Evolutionary conservation across 1,140 invertebrate genomes (phyloP).

Genomic region (Saccostrea glomerata): DNA sequence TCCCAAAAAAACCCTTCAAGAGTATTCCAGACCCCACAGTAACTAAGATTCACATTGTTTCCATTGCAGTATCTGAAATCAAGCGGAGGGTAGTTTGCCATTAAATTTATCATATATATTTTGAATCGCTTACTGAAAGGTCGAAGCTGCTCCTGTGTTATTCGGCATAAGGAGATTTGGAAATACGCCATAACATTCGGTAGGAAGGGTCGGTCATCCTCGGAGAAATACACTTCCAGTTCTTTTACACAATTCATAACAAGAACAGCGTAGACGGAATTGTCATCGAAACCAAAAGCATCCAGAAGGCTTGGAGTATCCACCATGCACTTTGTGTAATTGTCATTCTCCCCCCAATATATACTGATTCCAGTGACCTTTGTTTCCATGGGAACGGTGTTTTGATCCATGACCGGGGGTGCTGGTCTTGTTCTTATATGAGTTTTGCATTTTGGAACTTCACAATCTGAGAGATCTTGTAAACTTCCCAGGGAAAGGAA

Average conservation of each 20-base stretch:
- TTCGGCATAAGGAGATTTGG: not conserved
- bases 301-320: not conserved
- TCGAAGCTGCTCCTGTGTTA: not conserved
- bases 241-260: not conserved
- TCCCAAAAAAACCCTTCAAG: not conserved
- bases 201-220: not conserved
- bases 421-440: not conserved
- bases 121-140: not conserved
- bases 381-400: not conserved
- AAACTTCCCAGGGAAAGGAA: not conserved
- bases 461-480: not conserved
- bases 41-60: not conserved
- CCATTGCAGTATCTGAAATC: slow-evolving; percentile 3
- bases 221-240: not conserved
- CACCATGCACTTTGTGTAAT: not conserved
- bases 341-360: not conserved
- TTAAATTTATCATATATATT: not conserved
- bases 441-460: not conserved
- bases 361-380: not conserved
- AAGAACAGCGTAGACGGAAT: not conserved
- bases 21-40: not conserved
- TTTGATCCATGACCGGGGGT: not conserved
- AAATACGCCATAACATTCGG: not conserved
- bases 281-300: not conserved
- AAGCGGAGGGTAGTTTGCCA: not conserved